Evolutionary conservation across 2,113 vertebrate species (phyloP).

Genomic region (Catharus minimus): DNA sequence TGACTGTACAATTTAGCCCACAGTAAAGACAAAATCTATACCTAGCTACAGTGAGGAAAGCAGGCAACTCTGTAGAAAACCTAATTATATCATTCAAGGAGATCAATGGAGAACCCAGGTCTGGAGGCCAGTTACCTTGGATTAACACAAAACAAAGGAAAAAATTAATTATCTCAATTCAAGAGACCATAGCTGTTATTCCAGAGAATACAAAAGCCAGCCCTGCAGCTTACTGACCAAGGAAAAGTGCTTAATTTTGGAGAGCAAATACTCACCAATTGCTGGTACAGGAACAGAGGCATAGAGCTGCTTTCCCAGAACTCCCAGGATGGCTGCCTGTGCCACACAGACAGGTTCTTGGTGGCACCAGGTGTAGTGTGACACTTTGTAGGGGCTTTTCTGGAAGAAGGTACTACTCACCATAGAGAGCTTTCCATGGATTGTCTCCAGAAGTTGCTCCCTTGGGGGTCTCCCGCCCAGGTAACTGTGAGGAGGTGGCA

Average conservation of each 20-base stretch:
- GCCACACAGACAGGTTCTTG: not conserved
- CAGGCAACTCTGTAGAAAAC: constrained; percentile 19
- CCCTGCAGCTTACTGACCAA: not conserved
- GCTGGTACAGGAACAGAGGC: not conserved
- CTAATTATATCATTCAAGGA: constrained; percentile 40
- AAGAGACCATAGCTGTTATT: not conserved
- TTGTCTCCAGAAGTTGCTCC: not conserved
- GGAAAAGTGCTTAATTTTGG: not conserved
- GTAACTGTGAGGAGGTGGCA: not conserved
- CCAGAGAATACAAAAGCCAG: not conserved
- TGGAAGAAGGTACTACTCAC: not conserved
- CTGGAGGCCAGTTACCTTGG: not conserved
- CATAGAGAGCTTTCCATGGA: not conserved
- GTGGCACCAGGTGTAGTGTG: not conserved
- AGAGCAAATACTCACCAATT: not conserved
- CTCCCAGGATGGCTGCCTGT: not conserved
- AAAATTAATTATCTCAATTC: constrained; percentile 7
- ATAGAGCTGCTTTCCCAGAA: not conserved
- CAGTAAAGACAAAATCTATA: constrained; percentile 34
- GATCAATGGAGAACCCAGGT: constrained; percentile 29
- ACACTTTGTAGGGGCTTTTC: not conserved
- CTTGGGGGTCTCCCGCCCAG: fast-evolving
- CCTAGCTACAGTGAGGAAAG: not conserved
- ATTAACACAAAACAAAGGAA: constrained; percentile 33
- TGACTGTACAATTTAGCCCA: constrained; percentile 34